Evolutionary conservation across 2,113 vertebrate genomes (phyloP).

Genomic region (Calypte anna): DNA sequence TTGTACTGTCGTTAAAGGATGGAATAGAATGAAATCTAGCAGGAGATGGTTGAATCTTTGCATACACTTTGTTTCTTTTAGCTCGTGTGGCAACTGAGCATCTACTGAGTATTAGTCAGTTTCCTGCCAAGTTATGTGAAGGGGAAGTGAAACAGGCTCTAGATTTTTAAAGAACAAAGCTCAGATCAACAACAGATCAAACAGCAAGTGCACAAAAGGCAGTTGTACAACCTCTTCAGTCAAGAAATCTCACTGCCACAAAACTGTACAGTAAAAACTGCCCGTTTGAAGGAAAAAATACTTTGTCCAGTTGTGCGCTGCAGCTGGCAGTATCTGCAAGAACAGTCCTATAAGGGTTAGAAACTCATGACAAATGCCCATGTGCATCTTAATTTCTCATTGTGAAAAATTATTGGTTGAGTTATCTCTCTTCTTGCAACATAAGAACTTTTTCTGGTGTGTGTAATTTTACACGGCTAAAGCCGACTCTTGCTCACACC

Average conservation of each 20-base stretch:
- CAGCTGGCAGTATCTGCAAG: neutral
- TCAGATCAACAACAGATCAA: accelerated
- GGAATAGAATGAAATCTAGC: neutral
- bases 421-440: neutral
- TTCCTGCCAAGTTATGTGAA: neutral
- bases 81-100: neutral
- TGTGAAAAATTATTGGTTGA: neutral
- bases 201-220: accelerated
- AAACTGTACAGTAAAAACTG: neutral
- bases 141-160: neutral
- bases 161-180: neutral
- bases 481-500: neutral
- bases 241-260: neutral
- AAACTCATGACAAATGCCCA: neutral
- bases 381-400: neutral
- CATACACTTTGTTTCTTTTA: neutral
- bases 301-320: neutral
- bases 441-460: neutral
- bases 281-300: neutral
- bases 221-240: neutral
- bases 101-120: neutral
- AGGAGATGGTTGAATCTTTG: neutral
- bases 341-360: neutral
- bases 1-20: neutral
- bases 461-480: neutral